Conservation (phyloP, 2,113 vertebrate genomes). For the Elephantulus edwardii region DNA sequence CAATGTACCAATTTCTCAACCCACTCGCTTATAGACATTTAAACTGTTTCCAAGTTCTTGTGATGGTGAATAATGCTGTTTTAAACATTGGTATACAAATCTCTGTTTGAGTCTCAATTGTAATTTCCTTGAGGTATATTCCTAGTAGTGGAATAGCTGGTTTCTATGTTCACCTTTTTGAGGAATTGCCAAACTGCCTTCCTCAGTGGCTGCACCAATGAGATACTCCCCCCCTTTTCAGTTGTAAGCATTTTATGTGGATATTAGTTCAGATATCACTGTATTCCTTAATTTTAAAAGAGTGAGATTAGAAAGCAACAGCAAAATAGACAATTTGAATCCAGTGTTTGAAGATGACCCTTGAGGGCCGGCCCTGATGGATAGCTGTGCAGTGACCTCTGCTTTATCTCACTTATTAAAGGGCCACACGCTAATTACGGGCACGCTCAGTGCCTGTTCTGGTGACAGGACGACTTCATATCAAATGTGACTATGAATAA, state of each 20-base stretch:
- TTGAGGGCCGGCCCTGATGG: neutral
- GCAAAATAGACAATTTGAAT: rapidly evolving
- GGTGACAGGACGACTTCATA: conserved; percentile 58
- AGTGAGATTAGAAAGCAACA: neutral
- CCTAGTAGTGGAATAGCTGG: too few species aligned
- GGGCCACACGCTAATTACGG: neutral
- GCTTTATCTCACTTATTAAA: neutral
- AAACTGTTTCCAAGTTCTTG: too few species aligned
- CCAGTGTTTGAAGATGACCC: neutral
- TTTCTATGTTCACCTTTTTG: too few species aligned
- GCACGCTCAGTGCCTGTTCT: neutral
- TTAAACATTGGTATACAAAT: too few species aligned
- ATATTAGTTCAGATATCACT: neutral
- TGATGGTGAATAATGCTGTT: too few species aligned
- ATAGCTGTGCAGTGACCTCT: neutral
- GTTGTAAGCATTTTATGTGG: neutral
- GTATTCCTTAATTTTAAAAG: neutral
- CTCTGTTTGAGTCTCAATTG: too few species aligned
- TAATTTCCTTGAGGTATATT: too few species aligned
- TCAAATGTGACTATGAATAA: conserved; percentile 78
- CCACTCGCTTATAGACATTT: too few species aligned
- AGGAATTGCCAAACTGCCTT: too few species aligned
- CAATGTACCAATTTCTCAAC: too few species aligned
- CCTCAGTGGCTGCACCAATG: too few species aligned
- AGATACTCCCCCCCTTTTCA: too few species aligned